Conservation (phyloP, 2,113 vertebrate genomes). For the Lathamus discolor region DNA sequence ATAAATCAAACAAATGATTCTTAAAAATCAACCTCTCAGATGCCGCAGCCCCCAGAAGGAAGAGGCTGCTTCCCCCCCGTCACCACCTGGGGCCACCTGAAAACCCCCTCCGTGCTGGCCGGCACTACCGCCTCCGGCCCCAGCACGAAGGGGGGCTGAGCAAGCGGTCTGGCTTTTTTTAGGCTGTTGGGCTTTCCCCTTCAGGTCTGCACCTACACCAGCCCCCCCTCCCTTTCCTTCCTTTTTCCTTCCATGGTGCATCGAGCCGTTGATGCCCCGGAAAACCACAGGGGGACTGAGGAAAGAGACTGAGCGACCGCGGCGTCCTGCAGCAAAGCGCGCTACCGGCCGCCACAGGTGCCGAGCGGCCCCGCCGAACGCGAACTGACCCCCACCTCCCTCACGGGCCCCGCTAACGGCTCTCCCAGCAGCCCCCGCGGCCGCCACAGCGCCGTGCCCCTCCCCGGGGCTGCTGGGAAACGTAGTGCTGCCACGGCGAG, state of each 20-base stretch:
- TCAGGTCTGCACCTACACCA: neutral
- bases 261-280: neutral
- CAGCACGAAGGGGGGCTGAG: accelerated
- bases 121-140: neutral
- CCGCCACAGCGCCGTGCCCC: neutral
- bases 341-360: neutral
- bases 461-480: neutral
- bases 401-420: neutral
- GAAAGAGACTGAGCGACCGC: accelerated
- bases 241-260: neutral
- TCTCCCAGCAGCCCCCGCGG: neutral
- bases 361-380: no score
- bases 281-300: neutral
- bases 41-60: neutral
- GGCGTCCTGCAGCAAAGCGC: no score
- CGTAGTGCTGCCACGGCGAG: neutral
- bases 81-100: neutral
- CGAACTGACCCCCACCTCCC: accelerated
- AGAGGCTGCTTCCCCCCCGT: neutral
- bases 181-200: neutral
- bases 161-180: neutral
- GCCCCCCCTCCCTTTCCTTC: neutral
- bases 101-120: accelerated
- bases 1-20: neutral
- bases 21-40: neutral